Evolutionary conservation across 1,140 invertebrate species (phyloP), one percentile per base, ranked within the genome.

Genomic region (Tetraneura akinire): DNA sequence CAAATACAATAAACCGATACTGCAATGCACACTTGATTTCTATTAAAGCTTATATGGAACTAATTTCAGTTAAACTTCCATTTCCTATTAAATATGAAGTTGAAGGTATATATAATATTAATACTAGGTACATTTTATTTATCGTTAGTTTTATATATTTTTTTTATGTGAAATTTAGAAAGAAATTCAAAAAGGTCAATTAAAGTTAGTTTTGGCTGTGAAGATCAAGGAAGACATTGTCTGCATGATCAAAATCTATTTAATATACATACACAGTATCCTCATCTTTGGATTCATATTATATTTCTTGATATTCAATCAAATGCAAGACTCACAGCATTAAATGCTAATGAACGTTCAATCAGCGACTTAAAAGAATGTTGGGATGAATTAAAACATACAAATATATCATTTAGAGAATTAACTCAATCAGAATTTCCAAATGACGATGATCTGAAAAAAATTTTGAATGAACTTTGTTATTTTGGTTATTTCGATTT

Each of bases 341-440:
- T 97, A 21, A 95, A 93, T 85, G 94, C 92, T 55, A 86, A 93
- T 42, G 94, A 96, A 86, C 88, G 91, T 11, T 91, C 92, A 82
- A 94, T 96, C 1, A 91, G 91, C 82, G 92, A 91, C 85, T 87
- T 95, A 62, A 95, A 95, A 86, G 91, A 94, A 85, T 96, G 94
- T 86, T 97, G 95, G 94, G 94, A 96, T 86, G 94, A 94, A 81
- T 87, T 97, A 82, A 95, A 94, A 86, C 92, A 91, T 85, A 94
- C 96, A 86, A 94, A 93, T 84, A 93, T 92, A 85, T 92, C 91
- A 62, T 98, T 97, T 85, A 88, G 95, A 8, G 95, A 94, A 32
- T 88, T 97, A 47, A 95, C 97, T 9, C 97, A 95, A 6, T 94
- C 94, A 80, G 93, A 94, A 60, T 98, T 98, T 88, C 95, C 96